Base-by-base conservation (phyloP, 1,140 invertebrate genomes). In the Proctacanthus coquilletti region DNA sequence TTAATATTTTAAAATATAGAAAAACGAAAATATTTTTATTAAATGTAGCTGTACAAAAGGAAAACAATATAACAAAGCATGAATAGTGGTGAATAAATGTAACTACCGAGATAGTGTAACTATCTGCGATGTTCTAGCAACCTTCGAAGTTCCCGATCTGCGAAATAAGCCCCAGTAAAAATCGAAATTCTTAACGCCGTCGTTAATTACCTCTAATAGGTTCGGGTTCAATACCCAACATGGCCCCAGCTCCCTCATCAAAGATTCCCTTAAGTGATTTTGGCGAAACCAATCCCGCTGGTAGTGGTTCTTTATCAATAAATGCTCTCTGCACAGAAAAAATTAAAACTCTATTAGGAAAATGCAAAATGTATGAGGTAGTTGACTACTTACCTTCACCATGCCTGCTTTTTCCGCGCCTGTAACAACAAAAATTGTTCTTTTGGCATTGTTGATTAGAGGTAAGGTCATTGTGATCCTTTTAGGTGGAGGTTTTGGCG, bases 401-500 rank as follows among this genome's bases (percentile, higher is more conserved):
- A 91, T 82, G 17, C 80, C 75, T n/a, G 88, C 84, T 63, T 98
- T 98, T 4, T 74, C 71, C 31, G 69, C 70, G 4, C 93, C 94
- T 39, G 75, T 72, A 3, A 81, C 70, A 17, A 86, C 77, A 67
- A 98, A 95, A 37, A 88, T 71, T 49, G 81, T 84, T 51, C 72
- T 68, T 38, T 70, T 72, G 6, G 92, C 83, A 61, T 83, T 83
- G 53, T 97, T 96, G 11, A 98, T 74, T 5, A 94, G 79, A 4
- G 89, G 84, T 42, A 87, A 79, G 3, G 94, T 98, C 29, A 99
- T 61, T 3, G 94, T 98, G 8, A 98, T 78, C 42, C 95, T 70
- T 33, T 65, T 65, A 6, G 87, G 81, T 4, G 95, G 95, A 38
- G 89, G 91, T 63, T 98, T 98, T 0, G 95, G 95, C 1, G 93